These are phyloP conservation scores for Schizopygopsis malacanthus DNA, from an alignment of 2,797 vertebrate species.

Conservation along the genomic window DNA sequence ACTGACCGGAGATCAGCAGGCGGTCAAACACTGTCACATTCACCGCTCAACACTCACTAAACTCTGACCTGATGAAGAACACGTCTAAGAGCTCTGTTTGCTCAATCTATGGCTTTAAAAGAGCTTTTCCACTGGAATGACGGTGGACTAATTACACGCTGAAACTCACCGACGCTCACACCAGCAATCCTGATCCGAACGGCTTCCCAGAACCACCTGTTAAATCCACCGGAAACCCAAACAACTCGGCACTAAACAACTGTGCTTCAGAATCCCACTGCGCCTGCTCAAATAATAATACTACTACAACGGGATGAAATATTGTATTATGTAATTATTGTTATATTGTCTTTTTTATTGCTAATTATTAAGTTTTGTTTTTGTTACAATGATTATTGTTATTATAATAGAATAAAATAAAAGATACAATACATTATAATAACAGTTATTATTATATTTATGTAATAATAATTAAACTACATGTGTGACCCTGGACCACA, in stretches of 20 bases:
- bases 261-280: constrained; percentile 60
- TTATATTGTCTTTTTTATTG: background rate
- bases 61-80: constrained; percentile 11
- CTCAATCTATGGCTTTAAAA: background rate
- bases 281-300: constrained; percentile 68
- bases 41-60: too few species aligned
- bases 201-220: background rate
- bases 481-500: too few species aligned
- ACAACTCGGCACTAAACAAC: background rate
- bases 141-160: background rate
- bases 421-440: too few species aligned
- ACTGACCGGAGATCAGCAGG: constrained; percentile 50
- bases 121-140: constrained; percentile 11
- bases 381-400: background rate
- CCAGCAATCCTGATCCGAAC: background rate
- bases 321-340: background rate
- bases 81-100: background rate
- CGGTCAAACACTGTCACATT: constrained; percentile 46
- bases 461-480: too few species aligned
- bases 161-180: background rate
- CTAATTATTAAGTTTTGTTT: background rate
- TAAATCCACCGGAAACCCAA: background rate
- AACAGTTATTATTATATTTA: too few species aligned
- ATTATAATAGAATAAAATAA: too few species aligned
- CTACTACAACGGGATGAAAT: too few species aligned